These are phyloP conservation scores for Gasterosteus aculeatus DNA, from an alignment of 2,113 vertebrate species.

Conservation along the genomic window DNA sequence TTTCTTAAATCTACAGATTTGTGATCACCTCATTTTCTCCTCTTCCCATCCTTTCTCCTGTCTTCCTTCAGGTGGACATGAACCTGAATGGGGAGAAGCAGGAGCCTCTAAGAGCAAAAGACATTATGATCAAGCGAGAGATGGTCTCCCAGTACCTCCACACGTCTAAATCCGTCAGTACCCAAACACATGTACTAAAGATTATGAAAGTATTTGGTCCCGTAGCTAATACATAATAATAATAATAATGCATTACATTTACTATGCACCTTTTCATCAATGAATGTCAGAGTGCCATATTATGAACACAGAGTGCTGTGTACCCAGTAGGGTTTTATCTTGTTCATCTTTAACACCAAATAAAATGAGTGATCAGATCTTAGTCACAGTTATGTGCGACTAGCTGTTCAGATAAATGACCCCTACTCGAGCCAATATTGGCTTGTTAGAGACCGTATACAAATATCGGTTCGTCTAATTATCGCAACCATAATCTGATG, in stretches of 20 bases:
- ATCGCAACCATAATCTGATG: background rate
- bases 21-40: background rate
- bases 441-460: background rate
- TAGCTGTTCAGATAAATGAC: background rate
- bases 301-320: background rate
- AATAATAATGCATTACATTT: too few relatives aligned
- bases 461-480: background rate
- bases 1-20: background rate
- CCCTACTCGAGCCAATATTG: too few relatives aligned
- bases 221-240: background rate
- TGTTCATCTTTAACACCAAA: background rate
- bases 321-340: background rate
- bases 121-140: constrained; percentile 87
- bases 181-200: background rate
- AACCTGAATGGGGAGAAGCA: constrained; percentile 90
- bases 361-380: background rate
- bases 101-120: constrained; percentile 85
- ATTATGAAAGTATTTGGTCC: background rate
- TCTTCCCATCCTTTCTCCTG: background rate
- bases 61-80: constrained; percentile 85
- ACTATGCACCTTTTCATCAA: too few relatives aligned
- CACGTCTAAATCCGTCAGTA: constrained; percentile 87
- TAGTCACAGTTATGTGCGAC: background rate
- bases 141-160: constrained; percentile 91
- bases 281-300: background rate